Conservation (phyloP, 2,888 invertebrate genomes). For the Panopea generosa region DNA sequence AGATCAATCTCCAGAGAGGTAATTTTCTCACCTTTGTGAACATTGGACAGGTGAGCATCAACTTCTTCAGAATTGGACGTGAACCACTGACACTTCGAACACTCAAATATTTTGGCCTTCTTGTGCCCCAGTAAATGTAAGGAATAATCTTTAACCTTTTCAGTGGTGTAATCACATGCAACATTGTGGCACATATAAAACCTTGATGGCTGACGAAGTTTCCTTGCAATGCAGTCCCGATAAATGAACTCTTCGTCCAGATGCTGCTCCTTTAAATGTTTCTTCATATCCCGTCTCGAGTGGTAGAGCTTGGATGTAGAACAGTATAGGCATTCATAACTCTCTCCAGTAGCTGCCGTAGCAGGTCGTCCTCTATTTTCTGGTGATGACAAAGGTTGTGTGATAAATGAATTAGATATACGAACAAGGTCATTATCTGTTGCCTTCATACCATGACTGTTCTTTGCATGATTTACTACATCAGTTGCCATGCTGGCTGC, state of each 20-base stretch:
- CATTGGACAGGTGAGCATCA: constrained; percentile 48
- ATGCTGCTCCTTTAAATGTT: constrained; percentile 67
- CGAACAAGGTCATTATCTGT: constrained; percentile 38
- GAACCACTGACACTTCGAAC: constrained; percentile 69
- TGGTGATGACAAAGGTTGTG: constrained; percentile 9
- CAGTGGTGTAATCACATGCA: constrained; percentile 58
- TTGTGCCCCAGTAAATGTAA: constrained; percentile 65
- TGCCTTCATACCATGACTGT: constrained; percentile 42
- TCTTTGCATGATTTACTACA: constrained; percentile 60
- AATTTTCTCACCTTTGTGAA: constrained; percentile 52
- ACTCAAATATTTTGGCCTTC: constrained; percentile 66
- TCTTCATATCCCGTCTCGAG: constrained; percentile 64
- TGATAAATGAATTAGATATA: constrained; percentile 18
- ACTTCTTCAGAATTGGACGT: constrained; percentile 44
- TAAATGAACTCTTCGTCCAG: constrained; percentile 65
- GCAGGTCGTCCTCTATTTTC: constrained; percentile 12
- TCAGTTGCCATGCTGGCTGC: constrained; percentile 26
- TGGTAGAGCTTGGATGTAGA: constrained; percentile 23
- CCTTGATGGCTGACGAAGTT: constrained; percentile 59
- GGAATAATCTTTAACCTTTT: constrained; percentile 58
- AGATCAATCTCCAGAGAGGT: constrained; percentile 58
- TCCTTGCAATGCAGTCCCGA: constrained; percentile 68
- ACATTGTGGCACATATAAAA: constrained; percentile 70
- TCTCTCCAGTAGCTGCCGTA: constrained; percentile 31
- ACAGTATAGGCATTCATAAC: constrained; percentile 65